Base-by-base conservation (phyloP, 2,797 vertebrate genomes). In the Urocyon cinereoargenteus region DNA sequence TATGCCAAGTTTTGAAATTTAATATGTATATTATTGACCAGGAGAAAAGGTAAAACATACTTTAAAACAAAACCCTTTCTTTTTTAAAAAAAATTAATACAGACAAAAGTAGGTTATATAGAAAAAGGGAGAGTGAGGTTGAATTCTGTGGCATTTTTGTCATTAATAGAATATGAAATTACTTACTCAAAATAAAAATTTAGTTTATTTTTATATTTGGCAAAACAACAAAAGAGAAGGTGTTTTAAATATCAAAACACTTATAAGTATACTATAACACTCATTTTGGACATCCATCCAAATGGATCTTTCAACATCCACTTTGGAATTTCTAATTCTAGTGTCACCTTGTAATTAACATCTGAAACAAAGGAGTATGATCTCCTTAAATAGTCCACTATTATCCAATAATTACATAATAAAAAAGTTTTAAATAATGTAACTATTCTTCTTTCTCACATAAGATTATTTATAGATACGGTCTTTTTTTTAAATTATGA, bases 141-240 rank as follows among this genome's bases (percentile, higher is more conserved):
- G 5, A 61, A 86, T 94, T 86, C 95, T 78, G 45, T 62, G 82
- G 62, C 11, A 21, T 72, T 83, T 97, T 95, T 92, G 93, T 90
- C 18, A 66, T 64, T 88, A 68, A 94, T 78, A n/a, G 12, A 92
- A 22, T 75, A 68, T 3, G 10, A 26, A 36, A 81, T 66, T 34
- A 78, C 45, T 70, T 36, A 26, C 81, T 64, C n/a, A 83, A 94
- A 79, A 97, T 53, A n/a, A 61, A 92, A 95, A 89, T 59, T n/a
- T 89, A 92, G 82, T 95, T 96, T 89, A 92, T 85, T 95, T 96
- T 96, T 83, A 95, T 49, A 92, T 59, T 86, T 94, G 11, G 16
- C 53, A 89, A 57, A 84, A 89, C 3, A 90, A 59, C 26, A 18
- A 40, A 86, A 86, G 36, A 77, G 19, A 90, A 82, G 21, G 5